Conservation (phyloP, 2,797 vertebrate genomes). For the Anguilla megastoma region DNA sequence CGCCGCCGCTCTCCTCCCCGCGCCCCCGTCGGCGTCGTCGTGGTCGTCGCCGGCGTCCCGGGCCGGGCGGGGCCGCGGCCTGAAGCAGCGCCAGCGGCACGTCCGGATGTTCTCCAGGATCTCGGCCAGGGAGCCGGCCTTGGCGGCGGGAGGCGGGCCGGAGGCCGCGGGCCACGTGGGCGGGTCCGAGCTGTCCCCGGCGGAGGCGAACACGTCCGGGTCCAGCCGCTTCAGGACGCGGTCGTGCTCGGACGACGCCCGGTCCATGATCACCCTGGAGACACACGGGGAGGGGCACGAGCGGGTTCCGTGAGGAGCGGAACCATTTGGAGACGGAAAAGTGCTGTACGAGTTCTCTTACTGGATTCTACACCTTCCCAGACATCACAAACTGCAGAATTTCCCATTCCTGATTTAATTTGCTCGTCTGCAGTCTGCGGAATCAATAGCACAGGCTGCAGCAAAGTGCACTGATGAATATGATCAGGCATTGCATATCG, state of each 20-base stretch:
- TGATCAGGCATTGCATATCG: background rate
- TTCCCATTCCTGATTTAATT: background rate
- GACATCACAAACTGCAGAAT: background rate
- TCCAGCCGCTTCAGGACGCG: slow-evolving; percentile 80
- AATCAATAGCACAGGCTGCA: background rate
- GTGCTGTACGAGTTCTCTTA: background rate
- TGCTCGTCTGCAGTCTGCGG: background rate
- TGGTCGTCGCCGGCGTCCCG: slow-evolving; percentile 69
- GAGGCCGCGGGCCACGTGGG: slow-evolving; percentile 81
- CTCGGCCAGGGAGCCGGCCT: slow-evolving; percentile 81
- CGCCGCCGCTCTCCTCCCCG: slow-evolving; percentile 35
- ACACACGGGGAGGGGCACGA: background rate
- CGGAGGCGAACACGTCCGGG: slow-evolving; percentile 77
- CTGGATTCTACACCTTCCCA: background rate
- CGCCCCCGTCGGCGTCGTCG: background rate
- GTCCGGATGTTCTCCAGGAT: slow-evolving; percentile 88
- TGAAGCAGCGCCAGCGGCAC: slow-evolving; percentile 88
- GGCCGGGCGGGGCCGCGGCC: slow-evolving; percentile 77
- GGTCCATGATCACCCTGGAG: slow-evolving; percentile 84
- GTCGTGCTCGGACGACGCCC: slow-evolving; percentile 80
- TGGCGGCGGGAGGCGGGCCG: slow-evolving; percentile 78
- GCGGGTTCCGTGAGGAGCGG: background rate
- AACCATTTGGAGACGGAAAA: background rate
- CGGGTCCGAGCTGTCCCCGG: slow-evolving; percentile 73
- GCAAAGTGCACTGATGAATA: background rate